Evolutionary conservation across 2,797 vertebrate genomes (phyloP), one percentile per base, ranked within the genome.

Genomic region (Brachymystax lenok): DNA sequence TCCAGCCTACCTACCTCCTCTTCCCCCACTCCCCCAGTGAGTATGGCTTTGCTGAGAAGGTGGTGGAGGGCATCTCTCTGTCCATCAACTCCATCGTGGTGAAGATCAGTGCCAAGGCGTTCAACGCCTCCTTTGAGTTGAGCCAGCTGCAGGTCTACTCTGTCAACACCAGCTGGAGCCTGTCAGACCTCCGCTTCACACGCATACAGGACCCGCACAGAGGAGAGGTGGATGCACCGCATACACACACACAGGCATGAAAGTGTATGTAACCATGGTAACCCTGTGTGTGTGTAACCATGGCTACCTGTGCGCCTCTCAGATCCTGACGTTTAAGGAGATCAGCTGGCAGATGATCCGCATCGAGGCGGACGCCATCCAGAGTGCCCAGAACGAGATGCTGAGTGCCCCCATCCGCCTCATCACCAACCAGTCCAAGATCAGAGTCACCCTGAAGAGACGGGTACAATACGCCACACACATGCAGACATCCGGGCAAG

Each of bases 291-390:
- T 3, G 21, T 12, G 35, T 61, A 33, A 30, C 14, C 16, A 30
- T 52, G 30, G 66, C 74, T 69, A 27, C 10, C 27, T 1, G 0
- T 16, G 16, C 10, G 21, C 0, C 10, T 61, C 0, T 67, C 8
- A 99, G 98, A 94, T 99, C 82, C 90, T 99, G 92, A 99, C 97
- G 17, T 99, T 99, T 88, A 99, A 99, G 89, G 98, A 99, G 92
- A 97, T 99, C 87, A 99, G 95, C 91, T 99, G 98, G 98, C 98
- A 99, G 94, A 99, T 99, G 97, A 98, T 99, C 91, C 95, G 98
- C 78, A 99, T 99, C 78, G 98, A 99, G 89, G 98, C 98, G 0
- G 98, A 99, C 80, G 98, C 98, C 78, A 99, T 99, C 87, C 97
- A 99, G 89, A 98, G 96, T 76, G 93, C 94, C 5, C 96, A 98